Percentiles rank a stretch among this genome's conserved stretches.
Conservation (phyloP, 2,888 invertebrate genomes). For the Oscheius myriophilus region DNA sequence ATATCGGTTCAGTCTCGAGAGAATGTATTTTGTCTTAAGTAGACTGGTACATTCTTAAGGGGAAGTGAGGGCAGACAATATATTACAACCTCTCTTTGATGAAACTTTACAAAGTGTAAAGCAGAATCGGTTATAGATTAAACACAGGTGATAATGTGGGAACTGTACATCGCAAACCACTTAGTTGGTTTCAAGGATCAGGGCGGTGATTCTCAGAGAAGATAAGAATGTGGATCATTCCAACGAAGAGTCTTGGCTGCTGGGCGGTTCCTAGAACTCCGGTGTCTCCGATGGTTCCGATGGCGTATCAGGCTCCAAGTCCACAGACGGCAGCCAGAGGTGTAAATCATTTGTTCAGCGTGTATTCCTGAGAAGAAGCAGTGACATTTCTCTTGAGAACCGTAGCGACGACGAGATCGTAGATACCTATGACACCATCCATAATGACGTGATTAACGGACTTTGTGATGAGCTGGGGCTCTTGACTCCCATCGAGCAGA, state of each 20-base stretch:
- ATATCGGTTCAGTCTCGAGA: slow-evolving; percentile 3
- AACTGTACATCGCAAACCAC: slow-evolving; percentile 9
- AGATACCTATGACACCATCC: slow-evolving; percentile 81
- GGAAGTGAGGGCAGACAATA: not conserved
- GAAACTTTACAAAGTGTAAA: slow-evolving; percentile 22
- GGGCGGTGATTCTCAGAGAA: slow-evolving; percentile 99
- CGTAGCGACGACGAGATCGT: slow-evolving; percentile 97
- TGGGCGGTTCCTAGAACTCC: slow-evolving; percentile 93
- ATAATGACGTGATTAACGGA: slow-evolving; percentile 92
- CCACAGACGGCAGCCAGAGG: slow-evolving; percentile 98
- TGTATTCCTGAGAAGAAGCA: slow-evolving; percentile 54
- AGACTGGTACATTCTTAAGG: not conserved
- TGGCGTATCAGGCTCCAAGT: slow-evolving; percentile 97
- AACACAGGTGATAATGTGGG: slow-evolving; percentile 18
- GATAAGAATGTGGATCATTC: slow-evolving; percentile 91
- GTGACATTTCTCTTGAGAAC: slow-evolving; percentile 78
- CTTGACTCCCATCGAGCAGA: slow-evolving; percentile 99
- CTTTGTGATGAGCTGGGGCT: slow-evolving; percentile 99
- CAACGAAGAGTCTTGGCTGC: slow-evolving; percentile 98
- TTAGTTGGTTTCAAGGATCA: slow-evolving; percentile 90
- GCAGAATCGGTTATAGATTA: slow-evolving; percentile 8
- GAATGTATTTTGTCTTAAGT: not conserved
- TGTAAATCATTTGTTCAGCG: slow-evolving; percentile 80
- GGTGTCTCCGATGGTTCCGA: slow-evolving; percentile 89
- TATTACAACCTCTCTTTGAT: slow-evolving; percentile 4